These are phyloP conservation scores for Oxyteleia sp. DNA, from an alignment of 2,888 invertebrate species.

Conservation along the genomic window DNA sequence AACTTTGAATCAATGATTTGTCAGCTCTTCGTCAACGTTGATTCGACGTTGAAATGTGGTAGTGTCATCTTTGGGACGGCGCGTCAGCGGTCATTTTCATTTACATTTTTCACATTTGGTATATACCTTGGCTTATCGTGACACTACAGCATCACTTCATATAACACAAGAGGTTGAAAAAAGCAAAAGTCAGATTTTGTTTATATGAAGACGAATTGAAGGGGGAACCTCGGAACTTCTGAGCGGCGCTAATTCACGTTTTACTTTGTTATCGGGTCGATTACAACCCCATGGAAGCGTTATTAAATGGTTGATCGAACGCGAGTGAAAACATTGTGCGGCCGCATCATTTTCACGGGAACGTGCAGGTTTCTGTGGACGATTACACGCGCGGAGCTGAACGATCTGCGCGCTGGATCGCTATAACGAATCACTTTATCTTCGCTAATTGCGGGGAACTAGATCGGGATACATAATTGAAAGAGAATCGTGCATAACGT, in stretches of 20 bases:
- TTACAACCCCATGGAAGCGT: constrained; percentile 71
- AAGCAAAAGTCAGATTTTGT: constrained; percentile 53
- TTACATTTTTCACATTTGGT: no score
- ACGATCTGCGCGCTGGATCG: constrained; percentile 64
- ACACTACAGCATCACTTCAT: no score
- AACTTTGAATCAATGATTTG: no score
- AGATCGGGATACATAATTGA: constrained; percentile 71
- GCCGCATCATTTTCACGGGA: constrained; percentile 64
- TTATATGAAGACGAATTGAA: constrained; percentile 54
- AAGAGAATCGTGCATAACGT: constrained; percentile 73
- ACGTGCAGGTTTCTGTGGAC: constrained; percentile 62
- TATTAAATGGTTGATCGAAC: constrained; percentile 74
- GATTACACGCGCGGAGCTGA: constrained; percentile 62
- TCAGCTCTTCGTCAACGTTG: no score
- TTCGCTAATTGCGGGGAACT: constrained; percentile 73
- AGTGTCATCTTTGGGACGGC: no score
- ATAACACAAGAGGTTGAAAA: no score
- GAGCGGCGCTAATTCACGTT: constrained; percentile 71
- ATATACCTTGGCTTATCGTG: no score
- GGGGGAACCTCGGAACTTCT: constrained; percentile 14
- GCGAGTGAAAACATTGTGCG: constrained; percentile 62
- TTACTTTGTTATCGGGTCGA: constrained; percentile 67
- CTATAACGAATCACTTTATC: constrained; percentile 73
- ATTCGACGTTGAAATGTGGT: no score
- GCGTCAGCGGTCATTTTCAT: no score